These are phyloP conservation scores for Goniozus legneri DNA, from an alignment of 1,140 invertebrate genomes.

Conservation along the genomic window DNA sequence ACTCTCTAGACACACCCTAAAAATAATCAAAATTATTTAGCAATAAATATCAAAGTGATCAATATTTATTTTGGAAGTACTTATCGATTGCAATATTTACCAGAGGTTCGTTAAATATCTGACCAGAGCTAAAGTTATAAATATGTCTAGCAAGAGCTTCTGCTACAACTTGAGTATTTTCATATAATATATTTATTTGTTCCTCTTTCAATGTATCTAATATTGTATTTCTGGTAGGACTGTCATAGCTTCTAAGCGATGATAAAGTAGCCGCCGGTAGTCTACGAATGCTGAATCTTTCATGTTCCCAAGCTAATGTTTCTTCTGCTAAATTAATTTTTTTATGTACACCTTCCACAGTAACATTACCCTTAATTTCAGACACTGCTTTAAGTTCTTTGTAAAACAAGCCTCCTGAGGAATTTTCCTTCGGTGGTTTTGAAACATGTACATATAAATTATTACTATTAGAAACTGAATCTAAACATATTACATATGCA, in stretches of 20 bases:
- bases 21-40: conserved; percentile 9
- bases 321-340: conserved; percentile 98
- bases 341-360: conserved; percentile 83
- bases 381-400: conserved; percentile 64
- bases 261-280: conserved; percentile 90
- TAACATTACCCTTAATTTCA: conserved; percentile 51
- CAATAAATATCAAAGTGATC: neutral
- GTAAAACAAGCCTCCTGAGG: conserved; percentile 68
- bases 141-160: conserved; percentile 81
- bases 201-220: conserved; percentile 61
- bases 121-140: conserved; percentile 73
- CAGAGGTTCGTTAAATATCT: conserved; percentile 68
- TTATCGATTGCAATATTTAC: conserved; percentile 53
- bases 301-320: conserved; percentile 93
- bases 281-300: conserved; percentile 88
- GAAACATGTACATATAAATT: conserved; percentile 89
- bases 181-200: conserved; percentile 61
- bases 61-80: conserved; percentile 6
- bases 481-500: conserved; percentile 88
- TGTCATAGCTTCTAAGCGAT: conserved; percentile 65
- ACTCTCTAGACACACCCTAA: conserved; percentile 70
- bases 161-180: conserved; percentile 75
- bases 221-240: conserved; percentile 60
- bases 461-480: conserved; percentile 65
- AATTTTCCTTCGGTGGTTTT: conserved; percentile 88